These are phyloP conservation scores for Muscicapa comitata DNA, from an alignment of 2,797 vertebrate species.

Conservation along the genomic window DNA sequence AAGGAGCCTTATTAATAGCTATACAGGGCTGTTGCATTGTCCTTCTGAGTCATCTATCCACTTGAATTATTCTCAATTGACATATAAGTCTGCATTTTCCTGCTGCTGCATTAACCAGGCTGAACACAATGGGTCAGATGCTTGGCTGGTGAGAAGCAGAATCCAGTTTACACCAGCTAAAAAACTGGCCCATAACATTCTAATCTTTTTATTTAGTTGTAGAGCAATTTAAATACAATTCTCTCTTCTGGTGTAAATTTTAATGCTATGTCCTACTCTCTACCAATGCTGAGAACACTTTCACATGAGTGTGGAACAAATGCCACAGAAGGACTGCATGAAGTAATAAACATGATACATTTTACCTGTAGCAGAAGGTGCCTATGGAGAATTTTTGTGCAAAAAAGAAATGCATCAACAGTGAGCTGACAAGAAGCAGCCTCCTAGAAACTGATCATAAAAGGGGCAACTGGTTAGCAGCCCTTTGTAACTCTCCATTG, in stretches of 20 bases:
- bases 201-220: neutral
- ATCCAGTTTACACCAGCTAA: neutral
- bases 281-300: neutral
- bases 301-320: neutral
- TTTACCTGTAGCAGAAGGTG: neutral
- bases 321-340: neutral
- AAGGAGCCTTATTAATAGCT: slow-evolving; percentile 57
- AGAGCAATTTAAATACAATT: neutral
- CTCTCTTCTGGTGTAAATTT: neutral
- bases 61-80: slow-evolving; percentile 60
- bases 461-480: neutral
- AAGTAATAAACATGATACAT: slow-evolving; percentile 8
- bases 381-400: neutral
- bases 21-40: slow-evolving; percentile 45
- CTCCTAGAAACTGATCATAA: slow-evolving; percentile 1
- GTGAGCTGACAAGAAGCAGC: neutral
- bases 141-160: neutral
- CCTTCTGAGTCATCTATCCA: slow-evolving; percentile 60
- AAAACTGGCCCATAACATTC: neutral
- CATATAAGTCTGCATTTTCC: slow-evolving; percentile 51
- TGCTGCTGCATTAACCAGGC: slow-evolving; percentile 42
- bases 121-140: slow-evolving; percentile 24
- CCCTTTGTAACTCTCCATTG: neutral
- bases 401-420: neutral
- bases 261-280: neutral